Percentiles rank a stretch among this genome's conserved stretches.
phyloP scores from a whole-genome alignment of 2,888 invertebrate genomes.

The Invenusta paracnida region DNA sequence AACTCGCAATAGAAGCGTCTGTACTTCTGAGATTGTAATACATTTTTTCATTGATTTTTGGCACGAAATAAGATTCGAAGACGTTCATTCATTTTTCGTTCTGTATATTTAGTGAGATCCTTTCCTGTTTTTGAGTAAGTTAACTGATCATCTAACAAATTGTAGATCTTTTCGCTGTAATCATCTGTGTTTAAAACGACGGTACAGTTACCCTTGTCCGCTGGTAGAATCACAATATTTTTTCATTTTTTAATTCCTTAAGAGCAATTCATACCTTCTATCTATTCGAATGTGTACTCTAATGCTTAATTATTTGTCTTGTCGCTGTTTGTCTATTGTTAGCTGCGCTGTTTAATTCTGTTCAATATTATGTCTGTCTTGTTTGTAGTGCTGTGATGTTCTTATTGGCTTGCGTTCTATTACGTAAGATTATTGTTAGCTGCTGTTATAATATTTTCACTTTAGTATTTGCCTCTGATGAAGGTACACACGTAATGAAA shows the following conservation, averaged over 20 bases:
- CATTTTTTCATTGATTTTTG: background rate
- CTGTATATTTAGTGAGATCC: background rate
- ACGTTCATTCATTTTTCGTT: background rate
- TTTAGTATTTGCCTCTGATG: too few species aligned
- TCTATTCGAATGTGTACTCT: too few species aligned
- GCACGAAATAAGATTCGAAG: background rate
- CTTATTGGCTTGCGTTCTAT: too few species aligned
- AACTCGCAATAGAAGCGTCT: background rate
- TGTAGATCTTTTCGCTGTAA: slow-evolving; percentile 6
- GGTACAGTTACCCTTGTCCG: background rate
- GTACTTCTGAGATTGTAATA: background rate
- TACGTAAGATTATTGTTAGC: too few species aligned
- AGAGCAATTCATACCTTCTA: too few species aligned
- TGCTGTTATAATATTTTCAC: too few species aligned
- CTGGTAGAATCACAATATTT: slow-evolving; percentile 1
- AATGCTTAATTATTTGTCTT: too few species aligned
- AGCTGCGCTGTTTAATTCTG: too few species aligned
- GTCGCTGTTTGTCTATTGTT: too few species aligned
- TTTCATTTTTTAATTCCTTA: slow-evolving; percentile 14
- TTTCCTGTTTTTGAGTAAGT: background rate
- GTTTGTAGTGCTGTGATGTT: too few species aligned
- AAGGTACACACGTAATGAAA: too few species aligned
- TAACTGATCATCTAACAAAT: background rate
- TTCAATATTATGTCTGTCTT: too few species aligned
- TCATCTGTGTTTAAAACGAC: slow-evolving; percentile 7